A percentile compares a stretch with the other conserved stretches of the same genome.
Conservation (phyloP, 2,797 vertebrate species). For the Sorex maritimensis region DNA sequence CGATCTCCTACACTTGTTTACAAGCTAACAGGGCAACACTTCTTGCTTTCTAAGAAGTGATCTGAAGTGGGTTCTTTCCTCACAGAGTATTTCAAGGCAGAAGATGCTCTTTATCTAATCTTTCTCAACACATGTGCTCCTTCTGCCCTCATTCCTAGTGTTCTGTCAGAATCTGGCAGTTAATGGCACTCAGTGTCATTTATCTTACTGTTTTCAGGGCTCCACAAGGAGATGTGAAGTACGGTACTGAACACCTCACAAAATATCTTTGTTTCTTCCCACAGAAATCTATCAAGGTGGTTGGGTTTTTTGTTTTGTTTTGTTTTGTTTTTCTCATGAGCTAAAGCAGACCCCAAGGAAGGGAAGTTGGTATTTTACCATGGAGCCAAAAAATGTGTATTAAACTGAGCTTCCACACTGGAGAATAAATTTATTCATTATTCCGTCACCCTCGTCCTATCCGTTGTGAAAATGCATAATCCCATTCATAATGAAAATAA, state of each 20-base stretch:
- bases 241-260: background rate
- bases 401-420: background rate
- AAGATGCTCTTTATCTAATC: background rate
- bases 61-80: background rate
- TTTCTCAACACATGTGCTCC: background rate
- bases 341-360: background rate
- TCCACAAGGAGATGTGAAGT: conserved; percentile 42
- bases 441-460: background rate
- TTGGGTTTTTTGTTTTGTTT: no score
- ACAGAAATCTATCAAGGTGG: background rate
- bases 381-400: background rate
- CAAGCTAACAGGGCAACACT: background rate
- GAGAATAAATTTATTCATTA: conserved; percentile 20
- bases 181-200: background rate
- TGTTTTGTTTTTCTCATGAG: background rate
- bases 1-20: background rate
- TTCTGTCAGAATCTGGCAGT: conserved; percentile 40
- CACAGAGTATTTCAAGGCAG: background rate
- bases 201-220: conserved; percentile 33
- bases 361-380: background rate
- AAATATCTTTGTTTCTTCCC: conserved; percentile 66
- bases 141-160: conserved; percentile 2
- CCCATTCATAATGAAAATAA: background rate
- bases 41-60: background rate
- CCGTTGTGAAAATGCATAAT: conserved; percentile 1